These are phyloP conservation scores for Lagopus muta DNA, from an alignment of 2,113 vertebrate species.

Conservation along the genomic window DNA sequence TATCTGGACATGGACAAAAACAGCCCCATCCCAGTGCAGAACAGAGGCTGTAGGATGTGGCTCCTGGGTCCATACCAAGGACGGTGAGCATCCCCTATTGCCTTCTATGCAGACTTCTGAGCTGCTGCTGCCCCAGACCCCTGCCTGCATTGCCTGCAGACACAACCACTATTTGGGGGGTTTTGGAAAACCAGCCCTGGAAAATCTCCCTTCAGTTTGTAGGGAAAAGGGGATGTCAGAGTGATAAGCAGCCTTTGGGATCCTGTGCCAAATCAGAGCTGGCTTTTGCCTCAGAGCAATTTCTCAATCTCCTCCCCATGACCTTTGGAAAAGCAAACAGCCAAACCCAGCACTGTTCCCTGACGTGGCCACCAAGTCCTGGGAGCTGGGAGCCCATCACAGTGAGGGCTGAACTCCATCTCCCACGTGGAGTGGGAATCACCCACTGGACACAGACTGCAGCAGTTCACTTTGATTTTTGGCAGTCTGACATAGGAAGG, in stretches of 20 bases:
- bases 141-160: rapidly evolving
- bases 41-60: neutral
- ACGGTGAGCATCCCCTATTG: neutral
- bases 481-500: neutral
- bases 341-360: rapidly evolving
- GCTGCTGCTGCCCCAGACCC: neutral
- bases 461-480: neutral
- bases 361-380: too few relatives aligned
- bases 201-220: neutral
- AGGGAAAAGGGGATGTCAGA: neutral
- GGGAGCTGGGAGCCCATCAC: too few relatives aligned
- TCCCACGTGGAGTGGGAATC: neutral
- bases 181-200: neutral
- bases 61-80: rapidly evolving
- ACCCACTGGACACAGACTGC: rapidly evolving
- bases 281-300: neutral
- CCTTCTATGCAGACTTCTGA: rapidly evolving
- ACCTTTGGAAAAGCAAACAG: neutral
- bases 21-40: neutral
- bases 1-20: neutral
- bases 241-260: neutral
- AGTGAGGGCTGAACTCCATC: neutral
- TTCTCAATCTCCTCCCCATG: neutral
- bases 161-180: too few relatives aligned
- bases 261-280: neutral